A percentile compares a stretch with the other conserved stretches of the same genome.
Conservation (phyloP, 2,113 vertebrate genomes). For the Zootoca vivipara region DNA sequence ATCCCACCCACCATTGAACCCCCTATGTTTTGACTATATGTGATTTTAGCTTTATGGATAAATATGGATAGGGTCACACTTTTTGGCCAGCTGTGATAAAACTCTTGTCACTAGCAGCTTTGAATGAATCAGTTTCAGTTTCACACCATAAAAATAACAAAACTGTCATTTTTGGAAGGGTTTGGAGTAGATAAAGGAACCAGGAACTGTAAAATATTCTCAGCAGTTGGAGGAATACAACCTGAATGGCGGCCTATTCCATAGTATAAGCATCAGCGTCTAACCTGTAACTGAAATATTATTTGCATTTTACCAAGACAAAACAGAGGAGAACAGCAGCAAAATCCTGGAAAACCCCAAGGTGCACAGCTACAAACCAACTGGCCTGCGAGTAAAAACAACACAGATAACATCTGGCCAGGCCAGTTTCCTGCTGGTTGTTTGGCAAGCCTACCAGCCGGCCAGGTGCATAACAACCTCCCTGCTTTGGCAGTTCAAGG, state of each 20-base stretch:
- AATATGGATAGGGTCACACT: not conserved
- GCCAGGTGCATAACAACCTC: not conserved
- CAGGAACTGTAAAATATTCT: not conserved
- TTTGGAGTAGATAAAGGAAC: not conserved
- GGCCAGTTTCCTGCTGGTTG: not conserved
- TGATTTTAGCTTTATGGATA: no score
- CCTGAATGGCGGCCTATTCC: not conserved
- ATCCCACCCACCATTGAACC: no score
- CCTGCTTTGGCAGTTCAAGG: not conserved
- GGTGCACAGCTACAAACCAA: not conserved
- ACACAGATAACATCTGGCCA: not conserved
- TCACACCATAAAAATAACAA: not conserved
- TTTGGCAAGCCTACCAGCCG: not conserved
- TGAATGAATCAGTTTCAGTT: not conserved
- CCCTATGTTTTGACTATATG: no score
- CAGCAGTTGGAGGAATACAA: not conserved
- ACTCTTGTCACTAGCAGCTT: not conserved
- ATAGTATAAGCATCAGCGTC: not conserved
- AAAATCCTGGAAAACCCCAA: not conserved
- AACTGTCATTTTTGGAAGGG: not conserved
- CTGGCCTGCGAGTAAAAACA: not conserved
- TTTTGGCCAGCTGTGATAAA: not conserved
- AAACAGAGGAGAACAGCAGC: not conserved
- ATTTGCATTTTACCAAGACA: not conserved
- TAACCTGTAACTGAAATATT: not conserved